phyloP scores from a whole-genome alignment of 2,113 vertebrate genomes.

The Theristicus caerulescens region DNA sequence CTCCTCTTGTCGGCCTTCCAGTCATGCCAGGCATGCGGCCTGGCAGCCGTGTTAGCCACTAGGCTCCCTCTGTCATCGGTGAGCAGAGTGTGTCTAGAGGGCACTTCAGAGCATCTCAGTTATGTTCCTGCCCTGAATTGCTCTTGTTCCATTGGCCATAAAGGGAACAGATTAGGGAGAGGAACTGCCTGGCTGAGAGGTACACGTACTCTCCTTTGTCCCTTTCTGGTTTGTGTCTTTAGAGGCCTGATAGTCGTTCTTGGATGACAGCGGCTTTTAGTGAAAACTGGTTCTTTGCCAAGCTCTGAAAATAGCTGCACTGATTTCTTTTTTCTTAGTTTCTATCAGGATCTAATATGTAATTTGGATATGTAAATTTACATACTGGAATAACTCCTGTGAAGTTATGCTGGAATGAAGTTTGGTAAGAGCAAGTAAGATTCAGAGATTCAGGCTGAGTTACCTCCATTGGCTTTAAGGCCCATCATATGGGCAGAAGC shows the following conservation, averaged over 20 bases:
- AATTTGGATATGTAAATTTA: neutral
- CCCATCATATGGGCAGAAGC: neutral
- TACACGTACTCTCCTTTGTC: accelerated
- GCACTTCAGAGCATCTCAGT: neutral
- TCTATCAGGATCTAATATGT: neutral
- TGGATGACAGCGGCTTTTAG: neutral
- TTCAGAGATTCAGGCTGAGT: neutral
- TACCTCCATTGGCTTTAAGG: neutral
- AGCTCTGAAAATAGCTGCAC: neutral
- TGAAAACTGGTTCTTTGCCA: neutral
- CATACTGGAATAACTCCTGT: neutral
- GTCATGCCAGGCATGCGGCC: neutral
- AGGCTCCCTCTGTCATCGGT: neutral
- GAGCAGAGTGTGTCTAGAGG: neutral
- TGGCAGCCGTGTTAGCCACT: accelerated
- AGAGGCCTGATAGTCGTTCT: neutral
- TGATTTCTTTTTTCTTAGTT: neutral
- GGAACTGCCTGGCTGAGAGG: neutral
- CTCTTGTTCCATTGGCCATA: neutral
- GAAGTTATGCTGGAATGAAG: neutral
- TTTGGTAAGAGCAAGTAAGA: neutral
- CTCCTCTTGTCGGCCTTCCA: neutral
- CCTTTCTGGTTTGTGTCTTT: conserved; percentile 2
- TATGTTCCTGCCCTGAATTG: neutral
- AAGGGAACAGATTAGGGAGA: neutral